Percentiles rank a stretch among this genome's conserved stretches.
Conservation (phyloP, 1,140 invertebrate genomes). For the Diachasmimorpha longicaudata region DNA sequence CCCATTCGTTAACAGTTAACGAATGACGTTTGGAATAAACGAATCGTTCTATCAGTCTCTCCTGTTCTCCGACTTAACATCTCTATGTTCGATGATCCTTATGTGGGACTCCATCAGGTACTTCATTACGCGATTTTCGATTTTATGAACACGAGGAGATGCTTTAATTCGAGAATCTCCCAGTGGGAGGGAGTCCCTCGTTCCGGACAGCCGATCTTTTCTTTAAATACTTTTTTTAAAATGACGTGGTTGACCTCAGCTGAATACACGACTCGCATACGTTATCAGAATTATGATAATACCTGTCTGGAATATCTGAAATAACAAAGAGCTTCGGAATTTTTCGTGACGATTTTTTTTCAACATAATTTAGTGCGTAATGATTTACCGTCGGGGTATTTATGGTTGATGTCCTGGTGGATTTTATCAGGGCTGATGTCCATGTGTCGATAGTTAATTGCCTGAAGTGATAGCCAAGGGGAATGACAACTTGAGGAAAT, state of each 20-base stretch:
- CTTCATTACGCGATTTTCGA: neutral
- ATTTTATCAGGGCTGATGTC: neutral
- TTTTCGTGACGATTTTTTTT: neutral
- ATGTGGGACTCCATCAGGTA: neutral
- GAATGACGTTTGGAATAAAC: no score
- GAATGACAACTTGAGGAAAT: no score
- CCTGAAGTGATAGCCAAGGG: no score
- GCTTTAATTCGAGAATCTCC: neutral
- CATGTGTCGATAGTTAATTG: no score
- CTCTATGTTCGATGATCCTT: neutral
- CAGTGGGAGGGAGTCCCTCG: neutral
- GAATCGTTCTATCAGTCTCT: no score
- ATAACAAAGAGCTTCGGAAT: neutral
- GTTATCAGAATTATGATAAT: neutral
- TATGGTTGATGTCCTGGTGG: neutral
- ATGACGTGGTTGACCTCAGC: neutral
- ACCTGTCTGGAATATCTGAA: neutral
- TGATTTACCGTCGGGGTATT: neutral
- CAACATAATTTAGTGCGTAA: neutral
- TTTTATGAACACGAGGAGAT: neutral
- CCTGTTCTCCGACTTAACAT: neutral
- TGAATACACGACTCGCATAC: neutral
- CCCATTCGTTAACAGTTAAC: no score
- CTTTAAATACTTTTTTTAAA: neutral
- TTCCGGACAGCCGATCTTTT: neutral